These are phyloP conservation scores for Myiagra hebetior DNA, from an alignment of 2,113 vertebrate genomes.

Conservation along the genomic window DNA sequence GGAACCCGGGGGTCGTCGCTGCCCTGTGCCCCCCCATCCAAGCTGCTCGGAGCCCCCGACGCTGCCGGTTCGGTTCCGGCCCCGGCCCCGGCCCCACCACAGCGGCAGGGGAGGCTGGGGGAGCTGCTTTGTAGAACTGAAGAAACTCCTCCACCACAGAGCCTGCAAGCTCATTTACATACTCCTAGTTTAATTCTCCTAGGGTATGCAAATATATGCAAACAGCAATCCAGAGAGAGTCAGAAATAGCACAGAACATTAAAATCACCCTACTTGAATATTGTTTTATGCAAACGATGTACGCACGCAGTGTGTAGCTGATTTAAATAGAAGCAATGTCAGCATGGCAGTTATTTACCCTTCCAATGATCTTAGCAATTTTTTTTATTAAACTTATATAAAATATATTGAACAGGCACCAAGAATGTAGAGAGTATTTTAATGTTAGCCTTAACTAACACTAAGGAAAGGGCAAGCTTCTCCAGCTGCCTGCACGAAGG, in stretches of 20 bases:
- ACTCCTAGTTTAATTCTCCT: constrained; percentile 96
- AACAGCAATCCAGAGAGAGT: constrained; percentile 97
- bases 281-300: constrained; percentile 84
- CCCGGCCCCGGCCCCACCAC: background rate
- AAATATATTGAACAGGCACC: constrained; percentile 50
- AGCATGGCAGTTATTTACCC: constrained; percentile 72
- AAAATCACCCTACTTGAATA: constrained; percentile 92
- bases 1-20: rapidly evolving
- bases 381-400: constrained; percentile 62
- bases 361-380: constrained; percentile 68
- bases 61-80: background rate
- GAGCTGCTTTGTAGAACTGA: constrained; percentile 51
- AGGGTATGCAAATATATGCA: constrained; percentile 99
- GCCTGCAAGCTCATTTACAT: constrained; percentile 93
- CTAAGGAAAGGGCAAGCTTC: constrained; percentile 29
- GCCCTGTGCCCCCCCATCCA: background rate
- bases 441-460: constrained; percentile 59
- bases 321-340: constrained; percentile 77
- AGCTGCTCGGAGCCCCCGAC: background rate
- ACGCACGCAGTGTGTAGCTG: constrained; percentile 74
- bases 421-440: background rate
- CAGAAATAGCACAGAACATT: constrained; percentile 98
- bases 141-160: constrained; percentile 54
- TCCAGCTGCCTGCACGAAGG: background rate
- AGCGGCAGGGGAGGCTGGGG: background rate